Conservation (phyloP, 2,797 vertebrate species). For the Monodelphis domestica region DNA sequence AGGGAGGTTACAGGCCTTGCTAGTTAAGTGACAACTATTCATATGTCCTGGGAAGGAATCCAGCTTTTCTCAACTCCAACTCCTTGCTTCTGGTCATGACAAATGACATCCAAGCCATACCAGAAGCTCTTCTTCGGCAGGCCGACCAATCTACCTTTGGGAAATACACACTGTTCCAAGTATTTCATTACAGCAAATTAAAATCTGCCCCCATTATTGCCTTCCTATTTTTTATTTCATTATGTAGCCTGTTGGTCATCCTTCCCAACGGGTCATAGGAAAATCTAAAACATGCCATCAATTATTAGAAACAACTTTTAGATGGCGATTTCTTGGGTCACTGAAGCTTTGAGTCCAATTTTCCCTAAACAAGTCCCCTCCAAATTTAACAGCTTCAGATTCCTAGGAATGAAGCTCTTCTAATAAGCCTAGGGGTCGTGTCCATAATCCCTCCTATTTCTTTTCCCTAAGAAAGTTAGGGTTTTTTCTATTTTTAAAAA, state of each 20-base stretch:
- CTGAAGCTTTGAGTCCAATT: not conserved
- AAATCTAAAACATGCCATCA: not conserved
- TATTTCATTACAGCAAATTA: not conserved
- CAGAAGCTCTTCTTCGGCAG: not conserved
- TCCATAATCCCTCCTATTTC: not conserved
- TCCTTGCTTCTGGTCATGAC: not conserved
- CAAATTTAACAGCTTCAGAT: not conserved
- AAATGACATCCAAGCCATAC: not conserved
- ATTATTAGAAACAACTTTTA: not conserved
- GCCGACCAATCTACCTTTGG: not conserved
- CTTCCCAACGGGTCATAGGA: not conserved
- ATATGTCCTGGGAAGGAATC: not conserved
- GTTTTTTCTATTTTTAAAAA: too few species aligned
- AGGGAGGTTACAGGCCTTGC: not conserved
- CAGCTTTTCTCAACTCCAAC: not conserved
- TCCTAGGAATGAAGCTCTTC: not conserved
- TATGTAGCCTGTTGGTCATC: not conserved
- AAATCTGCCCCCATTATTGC: not conserved
- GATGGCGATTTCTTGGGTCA: not conserved
- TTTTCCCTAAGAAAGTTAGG: not conserved
- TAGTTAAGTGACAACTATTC: not conserved
- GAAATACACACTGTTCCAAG: not conserved
- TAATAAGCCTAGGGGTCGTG: not conserved
- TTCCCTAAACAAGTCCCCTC: too few species aligned
- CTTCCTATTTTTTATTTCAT: not conserved